phyloP scores from a whole-genome alignment of 1,140 invertebrate species.

The Metopolophium dirhodum region DNA sequence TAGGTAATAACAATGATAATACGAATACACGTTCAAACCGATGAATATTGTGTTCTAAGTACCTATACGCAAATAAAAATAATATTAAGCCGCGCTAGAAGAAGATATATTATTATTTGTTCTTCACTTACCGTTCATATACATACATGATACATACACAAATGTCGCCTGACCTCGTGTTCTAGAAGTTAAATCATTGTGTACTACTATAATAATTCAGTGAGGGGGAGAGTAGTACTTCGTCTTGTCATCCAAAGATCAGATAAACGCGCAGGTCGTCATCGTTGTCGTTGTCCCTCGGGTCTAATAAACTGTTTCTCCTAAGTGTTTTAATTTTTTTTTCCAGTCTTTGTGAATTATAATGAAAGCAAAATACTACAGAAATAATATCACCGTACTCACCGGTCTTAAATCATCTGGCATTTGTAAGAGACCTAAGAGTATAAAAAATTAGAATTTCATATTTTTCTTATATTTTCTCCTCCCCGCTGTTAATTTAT shows the following conservation, averaged over 20 bases:
- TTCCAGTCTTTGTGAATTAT: conserved; percentile 25
- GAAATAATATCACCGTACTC: conserved; percentile 43
- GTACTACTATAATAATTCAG: conserved; percentile 29
- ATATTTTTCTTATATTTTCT: conserved; percentile 47
- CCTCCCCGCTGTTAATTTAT: conserved; percentile 50
- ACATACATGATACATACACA: background rate
- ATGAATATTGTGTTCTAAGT: background rate
- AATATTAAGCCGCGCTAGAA: background rate
- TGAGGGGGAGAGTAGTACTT: background rate
- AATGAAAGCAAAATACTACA: conserved; percentile 32
- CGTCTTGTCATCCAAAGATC: conserved; percentile 43
- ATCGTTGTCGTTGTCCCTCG: conserved; percentile 21
- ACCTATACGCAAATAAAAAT: background rate
- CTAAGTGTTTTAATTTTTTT: conserved; percentile 43
- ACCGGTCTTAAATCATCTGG: conserved; percentile 49
- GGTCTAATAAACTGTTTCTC: conserved; percentile 48
- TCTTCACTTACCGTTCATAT: background rate
- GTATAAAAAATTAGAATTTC: conserved; percentile 46
- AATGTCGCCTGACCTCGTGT: background rate
- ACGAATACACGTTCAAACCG: background rate
- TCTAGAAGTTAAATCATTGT: conserved; percentile 14
- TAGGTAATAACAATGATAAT: background rate
- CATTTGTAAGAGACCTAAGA: background rate
- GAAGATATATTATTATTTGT: background rate
- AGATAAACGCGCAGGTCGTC: conserved; percentile 49